Evolutionary conservation across 2,797 vertebrate genomes (phyloP).

Genomic region (Sebastes jordani): DNA sequence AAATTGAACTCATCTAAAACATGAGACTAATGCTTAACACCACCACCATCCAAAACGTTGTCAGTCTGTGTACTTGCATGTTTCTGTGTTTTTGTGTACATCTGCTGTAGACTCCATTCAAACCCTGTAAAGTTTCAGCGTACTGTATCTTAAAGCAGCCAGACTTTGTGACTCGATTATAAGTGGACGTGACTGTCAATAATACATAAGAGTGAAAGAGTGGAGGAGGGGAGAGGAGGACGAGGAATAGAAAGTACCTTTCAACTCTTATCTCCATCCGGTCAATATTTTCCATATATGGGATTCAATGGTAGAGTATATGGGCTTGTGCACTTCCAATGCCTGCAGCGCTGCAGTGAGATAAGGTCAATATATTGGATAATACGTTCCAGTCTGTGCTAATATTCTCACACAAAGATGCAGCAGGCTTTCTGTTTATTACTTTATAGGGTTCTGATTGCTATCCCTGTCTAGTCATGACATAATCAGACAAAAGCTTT

Average conservation of each 20-base stretch:
- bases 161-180: conserved; percentile 22
- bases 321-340: neutral
- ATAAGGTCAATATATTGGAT: neutral
- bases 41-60: neutral
- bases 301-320: neutral
- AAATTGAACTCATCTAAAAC: neutral
- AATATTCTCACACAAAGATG: neutral
- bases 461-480: neutral
- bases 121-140: neutral
- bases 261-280: neutral
- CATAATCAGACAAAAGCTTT: neutral
- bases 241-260: neutral
- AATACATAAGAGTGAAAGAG: conserved; percentile 30
- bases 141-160: conserved; percentile 8
- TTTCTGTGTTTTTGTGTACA: neutral
- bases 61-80: neutral
- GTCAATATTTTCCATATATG: conserved; percentile 1
- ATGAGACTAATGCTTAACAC: neutral
- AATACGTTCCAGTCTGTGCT: neutral
- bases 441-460: neutral
- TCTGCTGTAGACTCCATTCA: neutral
- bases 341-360: neutral
- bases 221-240: neutral
- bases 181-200: conserved; percentile 34
- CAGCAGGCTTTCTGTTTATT: neutral